phyloP scores from a whole-genome alignment of 2,113 vertebrate genomes.

The Campylomormyrus numenius region DNA sequence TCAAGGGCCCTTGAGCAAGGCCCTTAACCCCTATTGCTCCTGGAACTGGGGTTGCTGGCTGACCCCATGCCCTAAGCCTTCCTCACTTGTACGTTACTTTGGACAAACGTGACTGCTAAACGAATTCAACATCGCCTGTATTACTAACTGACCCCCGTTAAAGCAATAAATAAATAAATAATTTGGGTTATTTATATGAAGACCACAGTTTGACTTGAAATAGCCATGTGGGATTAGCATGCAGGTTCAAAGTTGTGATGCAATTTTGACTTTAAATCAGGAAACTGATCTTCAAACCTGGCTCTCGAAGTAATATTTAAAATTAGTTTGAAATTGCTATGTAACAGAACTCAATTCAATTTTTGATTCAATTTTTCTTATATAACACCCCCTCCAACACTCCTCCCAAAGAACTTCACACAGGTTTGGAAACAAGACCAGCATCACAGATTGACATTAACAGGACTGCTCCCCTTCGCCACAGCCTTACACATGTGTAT shows the following conservation, averaged over 20 bases:
- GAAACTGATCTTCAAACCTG: background rate
- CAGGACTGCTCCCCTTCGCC: background rate
- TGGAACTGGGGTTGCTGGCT: background rate
- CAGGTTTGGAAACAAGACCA: background rate
- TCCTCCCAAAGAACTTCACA: background rate
- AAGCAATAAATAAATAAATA: background rate
- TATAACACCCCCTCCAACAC: background rate
- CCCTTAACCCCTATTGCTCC: background rate
- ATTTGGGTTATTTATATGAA: background rate
- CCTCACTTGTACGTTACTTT: background rate
- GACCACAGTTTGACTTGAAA: background rate
- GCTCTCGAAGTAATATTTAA: background rate
- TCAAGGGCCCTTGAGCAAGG: background rate
- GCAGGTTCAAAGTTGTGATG: background rate
- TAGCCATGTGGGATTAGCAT: background rate
- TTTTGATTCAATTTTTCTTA: slow-evolving; percentile 5
- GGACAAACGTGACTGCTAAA: background rate
- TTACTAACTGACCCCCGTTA: background rate
- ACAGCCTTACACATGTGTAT: background rate
- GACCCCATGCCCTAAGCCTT: background rate
- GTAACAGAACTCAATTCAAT: background rate
- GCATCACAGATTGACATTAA: background rate
- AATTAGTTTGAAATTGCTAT: background rate
- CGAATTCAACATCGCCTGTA: background rate
- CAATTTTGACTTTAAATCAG: background rate